A percentile compares a stretch with the other conserved stretches of the same genome.
These are phyloP conservation scores for Eupithecia subumbrata DNA, from an alignment of 2,888 invertebrate species.

Conservation along the genomic window DNA sequence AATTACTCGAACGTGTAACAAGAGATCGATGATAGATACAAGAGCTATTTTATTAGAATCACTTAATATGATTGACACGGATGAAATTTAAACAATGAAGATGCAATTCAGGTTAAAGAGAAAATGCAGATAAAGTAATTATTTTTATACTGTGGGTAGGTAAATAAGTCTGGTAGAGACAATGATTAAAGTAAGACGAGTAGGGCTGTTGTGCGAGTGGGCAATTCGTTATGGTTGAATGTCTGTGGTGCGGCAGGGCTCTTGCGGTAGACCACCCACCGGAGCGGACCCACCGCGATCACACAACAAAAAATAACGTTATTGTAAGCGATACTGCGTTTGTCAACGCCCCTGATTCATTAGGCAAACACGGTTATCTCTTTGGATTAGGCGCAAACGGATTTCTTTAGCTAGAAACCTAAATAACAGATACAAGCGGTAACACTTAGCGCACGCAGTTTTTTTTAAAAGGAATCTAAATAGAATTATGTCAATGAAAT, in stretches of 20 bases:
- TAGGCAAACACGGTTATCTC: conserved; percentile 43
- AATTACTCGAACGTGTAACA: conserved; percentile 43
- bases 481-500: conserved; percentile 14
- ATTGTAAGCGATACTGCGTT: conserved; percentile 56
- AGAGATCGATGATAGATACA: conserved; percentile 40
- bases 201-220: conserved; percentile 41
- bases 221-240: conserved; percentile 50
- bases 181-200: conserved; percentile 43
- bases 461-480: conserved; percentile 30
- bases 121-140: background rate
- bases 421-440: conserved; percentile 21
- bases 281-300: conserved; percentile 57
- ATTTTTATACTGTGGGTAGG: conserved; percentile 7
- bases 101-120: background rate
- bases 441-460: conserved; percentile 18
- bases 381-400: conserved; percentile 38
- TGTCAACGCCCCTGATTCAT: conserved; percentile 53
- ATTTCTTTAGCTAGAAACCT: conserved; percentile 36
- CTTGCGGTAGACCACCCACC: conserved; percentile 67
- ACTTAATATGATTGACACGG: conserved; percentile 18
- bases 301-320: conserved; percentile 57
- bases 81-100: background rate
- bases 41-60: conserved; percentile 17
- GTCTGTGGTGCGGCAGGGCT: conserved; percentile 46
- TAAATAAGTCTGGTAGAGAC: conserved; percentile 19